Conservation (phyloP, 2,113 vertebrate species). For the Amazona guildingii region DNA sequence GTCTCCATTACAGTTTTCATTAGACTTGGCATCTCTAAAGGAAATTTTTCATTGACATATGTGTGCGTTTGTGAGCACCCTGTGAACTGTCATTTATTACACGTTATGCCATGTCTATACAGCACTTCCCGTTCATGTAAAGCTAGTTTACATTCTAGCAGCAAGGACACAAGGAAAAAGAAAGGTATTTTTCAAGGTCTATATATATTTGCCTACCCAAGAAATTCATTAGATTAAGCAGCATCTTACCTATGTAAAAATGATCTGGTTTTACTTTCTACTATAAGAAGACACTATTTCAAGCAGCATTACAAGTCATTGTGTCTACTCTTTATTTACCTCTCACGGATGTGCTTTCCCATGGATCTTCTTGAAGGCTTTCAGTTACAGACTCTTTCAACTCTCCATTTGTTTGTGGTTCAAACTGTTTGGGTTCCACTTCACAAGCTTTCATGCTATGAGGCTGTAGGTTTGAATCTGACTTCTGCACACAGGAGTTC, state of each 20-base stretch:
- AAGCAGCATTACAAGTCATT: background rate
- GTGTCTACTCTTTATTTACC: slow-evolving; percentile 51
- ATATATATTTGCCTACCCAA: background rate
- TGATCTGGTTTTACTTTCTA: background rate
- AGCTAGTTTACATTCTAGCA: background rate
- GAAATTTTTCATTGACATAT: background rate
- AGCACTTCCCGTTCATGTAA: background rate
- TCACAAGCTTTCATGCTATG: slow-evolving; percentile 64
- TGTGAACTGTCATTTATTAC: background rate
- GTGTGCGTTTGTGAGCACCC: background rate
- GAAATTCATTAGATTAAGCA: background rate
- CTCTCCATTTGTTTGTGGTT: slow-evolving; percentile 53
- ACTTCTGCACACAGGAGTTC: background rate
- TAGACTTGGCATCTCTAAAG: background rate
- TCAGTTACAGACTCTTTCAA: slow-evolving; percentile 14
- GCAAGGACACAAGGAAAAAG: background rate
- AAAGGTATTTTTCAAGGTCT: background rate
- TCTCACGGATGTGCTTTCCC: background rate
- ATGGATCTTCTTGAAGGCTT: background rate
- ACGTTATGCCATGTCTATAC: background rate
- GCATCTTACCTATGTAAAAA: background rate
- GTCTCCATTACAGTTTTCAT: background rate
- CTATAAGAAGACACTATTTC: background rate
- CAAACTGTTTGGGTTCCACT: slow-evolving; percentile 54
- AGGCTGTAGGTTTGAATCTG: slow-evolving; percentile 1